Evolutionary conservation across 2,113 vertebrate species (phyloP), one percentile per base, ranked within the genome.

Genomic region (Gymnobelideus leadbeateri): DNA sequence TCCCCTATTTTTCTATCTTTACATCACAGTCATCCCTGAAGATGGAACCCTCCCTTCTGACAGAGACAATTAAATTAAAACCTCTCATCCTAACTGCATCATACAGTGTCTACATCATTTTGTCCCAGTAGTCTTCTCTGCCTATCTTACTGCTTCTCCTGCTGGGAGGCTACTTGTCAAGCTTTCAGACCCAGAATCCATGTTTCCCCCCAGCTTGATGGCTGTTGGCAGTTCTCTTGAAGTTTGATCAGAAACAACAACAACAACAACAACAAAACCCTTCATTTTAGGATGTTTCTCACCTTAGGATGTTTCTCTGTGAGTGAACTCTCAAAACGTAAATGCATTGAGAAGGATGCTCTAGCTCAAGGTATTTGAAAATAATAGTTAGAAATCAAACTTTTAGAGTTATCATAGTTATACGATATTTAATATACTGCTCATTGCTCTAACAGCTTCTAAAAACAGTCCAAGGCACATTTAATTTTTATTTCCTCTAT

Each of bases 401-500:
- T 96, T 97, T 95, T 57, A 91, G 93, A 97, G 95, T 0, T 4
- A 95, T 95, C 89, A 51, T 90, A 96, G 94, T 96, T 93, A 95
- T 89, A 49, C 92, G 84, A 31, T 89, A 94, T 93, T 97, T 89
- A 92, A 31, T 95, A 94, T 95, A 96, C 95, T 92, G 93, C 93
- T 97, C 95, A 94, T 90, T 94, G 93, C 95, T 97, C 94, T 93
- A 95, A 96, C 93, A 97, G 94, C 91, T 97, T 97, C 93, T 96
- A 93, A 97, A 97, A 97, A 97, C 89, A 94, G 96, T 97, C 94
- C 94, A 91, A 97, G 93, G 96, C 94, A 96, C 47, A 96, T 97
- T 97, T 95, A 93, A 96, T 93, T 98, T 97, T 97, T 98, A 97
- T 97, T 96, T 95, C 93, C 94, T 95, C 94, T 95, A 43, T 94